Evolutionary conservation across 2,888 invertebrate genomes (phyloP).

Genomic region (Pantelozetes paolii): DNA sequence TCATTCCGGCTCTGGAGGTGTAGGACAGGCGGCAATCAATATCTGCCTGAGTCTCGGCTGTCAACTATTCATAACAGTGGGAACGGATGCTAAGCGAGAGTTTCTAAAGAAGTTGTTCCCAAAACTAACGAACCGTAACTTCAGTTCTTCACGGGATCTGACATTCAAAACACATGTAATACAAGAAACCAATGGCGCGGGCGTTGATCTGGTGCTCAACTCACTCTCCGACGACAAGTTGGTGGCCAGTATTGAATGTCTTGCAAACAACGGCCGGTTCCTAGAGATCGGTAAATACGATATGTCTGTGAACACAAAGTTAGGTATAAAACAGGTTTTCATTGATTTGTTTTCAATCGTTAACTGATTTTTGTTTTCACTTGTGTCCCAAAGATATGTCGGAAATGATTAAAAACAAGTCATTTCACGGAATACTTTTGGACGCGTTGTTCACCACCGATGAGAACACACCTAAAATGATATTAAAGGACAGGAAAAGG

Average conservation of each 20-base stretch:
- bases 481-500: constrained; percentile 12
- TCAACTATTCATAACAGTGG: constrained; percentile 55
- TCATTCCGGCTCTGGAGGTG: constrained; percentile 56
- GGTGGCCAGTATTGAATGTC: constrained; percentile 56
- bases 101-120: constrained; percentile 56
- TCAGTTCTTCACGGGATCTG: constrained; percentile 54
- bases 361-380: too few species aligned
- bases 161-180: constrained; percentile 56
- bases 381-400: constrained; percentile 67
- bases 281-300: constrained; percentile 60
- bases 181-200: constrained; percentile 53
- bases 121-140: constrained; percentile 53
- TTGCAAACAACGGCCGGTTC: constrained; percentile 58
- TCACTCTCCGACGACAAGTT: constrained; percentile 58
- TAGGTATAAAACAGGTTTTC: constrained; percentile 93
- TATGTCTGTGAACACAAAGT: constrained; percentile 64
- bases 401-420: constrained; percentile 52
- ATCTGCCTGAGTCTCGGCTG: constrained; percentile 56
- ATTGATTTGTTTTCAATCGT: too few species aligned
- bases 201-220: constrained; percentile 58
- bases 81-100: constrained; percentile 49
- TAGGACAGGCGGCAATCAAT: constrained; percentile 58
- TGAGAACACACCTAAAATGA: constrained; percentile 17
- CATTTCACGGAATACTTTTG: constrained; percentile 38
- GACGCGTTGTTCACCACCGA: constrained; percentile 19